Percentiles rank a stretch among this genome's conserved stretches.
Evolutionary conservation across 1,140 invertebrate genomes (phyloP).

Genomic region (Calliopsis andreniformis): DNA sequence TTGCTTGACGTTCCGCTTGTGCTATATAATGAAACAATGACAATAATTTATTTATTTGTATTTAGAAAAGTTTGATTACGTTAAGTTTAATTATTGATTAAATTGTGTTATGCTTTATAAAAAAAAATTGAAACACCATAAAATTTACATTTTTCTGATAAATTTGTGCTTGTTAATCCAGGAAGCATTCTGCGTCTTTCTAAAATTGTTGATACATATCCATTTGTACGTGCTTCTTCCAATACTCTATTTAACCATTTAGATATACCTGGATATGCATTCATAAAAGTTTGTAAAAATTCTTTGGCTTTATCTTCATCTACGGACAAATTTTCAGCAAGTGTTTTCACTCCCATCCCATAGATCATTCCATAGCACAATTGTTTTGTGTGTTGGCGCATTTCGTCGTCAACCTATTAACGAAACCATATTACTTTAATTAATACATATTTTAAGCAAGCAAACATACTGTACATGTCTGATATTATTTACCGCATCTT

Average conservation of each 20-base stretch:
- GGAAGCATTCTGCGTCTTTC: constrained; percentile 91
- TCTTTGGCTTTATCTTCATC: constrained; percentile 89
- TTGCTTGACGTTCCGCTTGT: constrained; percentile 96
- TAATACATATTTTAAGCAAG: constrained; percentile 13
- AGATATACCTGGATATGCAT: constrained; percentile 88
- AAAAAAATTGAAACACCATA: neutral
- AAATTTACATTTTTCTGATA: constrained; percentile 83
- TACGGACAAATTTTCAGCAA: constrained; percentile 92
- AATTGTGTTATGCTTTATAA: constrained; percentile 35
- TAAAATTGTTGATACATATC: constrained; percentile 92
- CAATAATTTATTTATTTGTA: constrained; percentile 20
- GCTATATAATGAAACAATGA: constrained; percentile 78
- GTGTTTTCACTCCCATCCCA: constrained; percentile 94
- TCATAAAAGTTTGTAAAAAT: constrained; percentile 92
- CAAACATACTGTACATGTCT: neutral
- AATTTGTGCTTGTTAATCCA: constrained; percentile 86
- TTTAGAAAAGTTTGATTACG: constrained; percentile 12
- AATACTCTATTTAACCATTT: constrained; percentile 86
- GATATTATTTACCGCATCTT: constrained; percentile 84
- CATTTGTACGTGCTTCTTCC: constrained; percentile 86
- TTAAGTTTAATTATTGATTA: neutral
- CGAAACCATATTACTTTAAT: neutral
- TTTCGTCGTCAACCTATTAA: constrained; percentile 85
- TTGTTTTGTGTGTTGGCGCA: constrained; percentile 94
- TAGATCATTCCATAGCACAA: constrained; percentile 99